Evolutionary conservation across 2,113 vertebrate species (phyloP), one percentile per base, ranked within the genome.

Genomic region (Scomber scombrus): DNA sequence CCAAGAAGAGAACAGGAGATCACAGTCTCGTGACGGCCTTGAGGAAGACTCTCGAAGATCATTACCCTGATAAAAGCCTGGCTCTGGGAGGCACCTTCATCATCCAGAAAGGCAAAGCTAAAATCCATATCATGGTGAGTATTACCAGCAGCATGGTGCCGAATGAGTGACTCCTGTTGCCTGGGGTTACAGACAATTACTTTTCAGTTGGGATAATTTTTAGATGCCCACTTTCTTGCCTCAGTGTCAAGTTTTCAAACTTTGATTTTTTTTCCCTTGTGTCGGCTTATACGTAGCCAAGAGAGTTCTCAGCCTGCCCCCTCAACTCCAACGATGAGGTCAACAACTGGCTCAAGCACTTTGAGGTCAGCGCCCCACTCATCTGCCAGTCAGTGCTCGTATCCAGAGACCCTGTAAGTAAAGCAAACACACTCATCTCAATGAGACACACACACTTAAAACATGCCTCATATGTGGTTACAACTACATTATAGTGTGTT

Each of bases 311-410:
- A 34, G 79, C 92, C 56, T 98, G 97, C 47, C 97, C 97, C 5
- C 87, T 99, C 84, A 94, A 95, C 86, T 96, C 95, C 0, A 89
- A 97, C 1, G 97, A 97, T 49, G 96, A 97, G 0, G 94, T 99
- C 78, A 96, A 97, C 91, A 95, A 93, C 47, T 99, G 98, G 98
- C 93, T 99, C 16, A 94, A 92, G 72, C 97, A 97, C 93, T 99
- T 96, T 89, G 97, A 98, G 88, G 96, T 99, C 95, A 94, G 91
- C 45, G 96, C 97, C 55, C 98, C 98, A 0, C 90, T 99, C 58
- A 93, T 99, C 93, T 99, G 97, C 89, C 97, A 98, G 88, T 95
- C 97, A 11, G 97, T 99, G 72, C 95, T 99, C 50, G 96, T 99
- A 52, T 99, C 98, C 92, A 96, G 86, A 93, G 98, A 99, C 87